phyloP scores from a whole-genome alignment of 1,140 invertebrate species.

The Drosophila mayri region DNA sequence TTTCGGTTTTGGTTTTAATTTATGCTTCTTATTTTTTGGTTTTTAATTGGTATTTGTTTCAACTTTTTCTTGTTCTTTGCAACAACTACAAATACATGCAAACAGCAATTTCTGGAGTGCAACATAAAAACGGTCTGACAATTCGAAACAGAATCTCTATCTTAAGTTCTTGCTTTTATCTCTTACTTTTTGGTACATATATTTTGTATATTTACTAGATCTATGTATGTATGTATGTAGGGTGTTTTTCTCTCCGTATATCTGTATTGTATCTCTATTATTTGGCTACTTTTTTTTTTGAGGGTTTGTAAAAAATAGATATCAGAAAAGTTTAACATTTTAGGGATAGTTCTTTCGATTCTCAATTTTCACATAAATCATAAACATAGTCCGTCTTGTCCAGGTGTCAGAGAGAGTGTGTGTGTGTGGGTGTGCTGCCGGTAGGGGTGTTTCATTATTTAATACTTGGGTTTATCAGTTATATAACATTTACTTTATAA shows the following conservation, averaged over 20 bases:
- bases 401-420: background rate
- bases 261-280: slow-evolving; percentile 10
- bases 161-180: slow-evolving; percentile 18
- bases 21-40: slow-evolving; percentile 16
- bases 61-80: slow-evolving; percentile 32
- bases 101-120: slow-evolving; percentile 51
- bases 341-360: slow-evolving; percentile 28
- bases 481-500: slow-evolving; percentile 35
- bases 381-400: slow-evolving; percentile 9
- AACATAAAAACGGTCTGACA: slow-evolving; percentile 61
- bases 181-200: slow-evolving; percentile 34
- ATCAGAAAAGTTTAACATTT: slow-evolving; percentile 26
- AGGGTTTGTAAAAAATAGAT: slow-evolving; percentile 40
- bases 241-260: slow-evolving; percentile 3
- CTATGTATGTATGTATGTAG: slow-evolving; percentile 26
- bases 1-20: background rate
- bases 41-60: slow-evolving; percentile 19
- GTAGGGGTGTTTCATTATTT: slow-evolving; percentile 77
- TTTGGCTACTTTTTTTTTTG: slow-evolving; percentile 56
- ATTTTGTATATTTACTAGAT: slow-evolving; percentile 34
- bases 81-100: slow-evolving; percentile 68
- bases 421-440: slow-evolving; percentile 44
- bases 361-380: slow-evolving; percentile 6
- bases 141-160: slow-evolving; percentile 20
- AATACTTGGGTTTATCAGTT: slow-evolving; percentile 22